Evolutionary conservation across 2,888 invertebrate genomes (phyloP).

Genomic region (Cataglyphis albicans): DNA sequence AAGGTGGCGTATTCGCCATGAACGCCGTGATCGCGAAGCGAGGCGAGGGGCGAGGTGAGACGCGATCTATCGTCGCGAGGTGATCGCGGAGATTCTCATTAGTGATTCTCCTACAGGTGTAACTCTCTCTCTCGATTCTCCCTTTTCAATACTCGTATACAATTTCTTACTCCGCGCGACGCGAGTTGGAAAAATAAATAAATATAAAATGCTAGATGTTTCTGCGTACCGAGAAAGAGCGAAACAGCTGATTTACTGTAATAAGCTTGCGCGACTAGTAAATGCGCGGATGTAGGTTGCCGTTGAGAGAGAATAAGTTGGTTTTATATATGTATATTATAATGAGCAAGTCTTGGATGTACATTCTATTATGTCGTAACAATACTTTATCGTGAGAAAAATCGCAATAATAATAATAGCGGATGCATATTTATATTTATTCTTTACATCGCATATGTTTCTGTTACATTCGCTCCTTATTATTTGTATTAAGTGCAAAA

Average conservation of each 20-base stretch:
- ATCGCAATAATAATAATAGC: conserved; percentile 29
- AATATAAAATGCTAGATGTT: conserved; percentile 35
- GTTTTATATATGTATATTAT: conserved; percentile 22
- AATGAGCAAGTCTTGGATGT: conserved; percentile 26
- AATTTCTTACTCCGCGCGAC: conserved; percentile 31
- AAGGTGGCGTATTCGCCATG: conserved; percentile 56
- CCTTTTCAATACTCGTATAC: background rate
- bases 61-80: conserved; percentile 63
- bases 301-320: conserved; percentile 45
- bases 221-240: background rate
- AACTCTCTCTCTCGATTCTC: conserved; percentile 43
- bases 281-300: conserved; percentile 37
- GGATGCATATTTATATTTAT: background rate
- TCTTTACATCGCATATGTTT: background rate
- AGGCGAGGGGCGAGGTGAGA: conserved; percentile 2
- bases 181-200: conserved; percentile 43
- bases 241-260: conserved; percentile 47
- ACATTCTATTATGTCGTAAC: conserved; percentile 11
- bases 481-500: background rate
- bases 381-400: conserved; percentile 28
- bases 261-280: conserved; percentile 26
- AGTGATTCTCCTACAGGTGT: conserved; percentile 39
- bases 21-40: conserved; percentile 42
- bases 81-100: conserved; percentile 63
- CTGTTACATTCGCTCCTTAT: background rate